Percentiles rank a stretch among this genome's conserved stretches.
Evolutionary conservation across 2,113 vertebrate species (phyloP).

Genomic region (Lota lota): DNA sequence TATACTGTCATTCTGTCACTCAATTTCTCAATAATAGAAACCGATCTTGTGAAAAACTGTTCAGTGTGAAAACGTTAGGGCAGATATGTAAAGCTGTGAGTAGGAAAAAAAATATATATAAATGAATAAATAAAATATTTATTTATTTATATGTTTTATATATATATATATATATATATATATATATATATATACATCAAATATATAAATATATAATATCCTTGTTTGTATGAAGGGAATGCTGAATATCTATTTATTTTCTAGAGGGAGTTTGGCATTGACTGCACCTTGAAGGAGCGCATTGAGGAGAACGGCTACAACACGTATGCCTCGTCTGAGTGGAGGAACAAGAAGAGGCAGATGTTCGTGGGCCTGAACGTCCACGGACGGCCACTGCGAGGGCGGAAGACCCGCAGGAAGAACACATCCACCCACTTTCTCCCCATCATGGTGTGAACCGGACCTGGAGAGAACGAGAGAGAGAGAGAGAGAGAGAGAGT

Average conservation of each 20-base stretch:
- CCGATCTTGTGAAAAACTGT: no score
- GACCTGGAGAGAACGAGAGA: constrained; percentile 13
- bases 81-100: no score
- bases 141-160: no score
- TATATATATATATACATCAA: no score
- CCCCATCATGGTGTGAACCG: constrained; percentile 77
- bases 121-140: no score
- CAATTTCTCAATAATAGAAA: no score
- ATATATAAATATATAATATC: no score
- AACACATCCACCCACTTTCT: constrained; percentile 96
- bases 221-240: constrained; percentile 4
- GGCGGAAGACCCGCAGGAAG: constrained; percentile 90
- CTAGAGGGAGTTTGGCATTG: constrained; percentile 89
- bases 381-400: constrained; percentile 86
- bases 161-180: no score
- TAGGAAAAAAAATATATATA: no score
- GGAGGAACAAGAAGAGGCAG: constrained; percentile 90
- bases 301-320: constrained; percentile 99
- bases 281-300: constrained; percentile 94
- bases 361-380: constrained; percentile 96
- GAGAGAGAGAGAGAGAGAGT: no score
- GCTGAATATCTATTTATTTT: constrained; percentile 37
- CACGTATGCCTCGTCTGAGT: constrained; percentile 91
- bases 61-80: no score
- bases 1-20: not conserved